phyloP scores from a whole-genome alignment of 2,888 invertebrate genomes.

The Tetranychus truncatus region DNA sequence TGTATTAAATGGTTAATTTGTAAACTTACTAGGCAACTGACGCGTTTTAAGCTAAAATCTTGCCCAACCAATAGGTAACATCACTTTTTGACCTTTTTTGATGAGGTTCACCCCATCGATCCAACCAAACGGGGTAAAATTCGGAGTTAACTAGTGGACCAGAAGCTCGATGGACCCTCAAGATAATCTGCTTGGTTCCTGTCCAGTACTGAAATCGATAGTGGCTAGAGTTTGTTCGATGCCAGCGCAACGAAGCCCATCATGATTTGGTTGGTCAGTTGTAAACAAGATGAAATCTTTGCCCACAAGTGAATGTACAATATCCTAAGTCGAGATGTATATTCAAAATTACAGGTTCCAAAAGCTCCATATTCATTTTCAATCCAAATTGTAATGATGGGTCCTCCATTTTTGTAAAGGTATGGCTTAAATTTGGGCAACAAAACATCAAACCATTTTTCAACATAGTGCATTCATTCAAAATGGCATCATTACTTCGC shows the following conservation, averaged over 20 bases:
- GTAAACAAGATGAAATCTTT: conserved; percentile 56
- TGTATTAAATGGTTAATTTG: conserved; percentile 3
- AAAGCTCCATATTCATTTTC: conserved; percentile 88
- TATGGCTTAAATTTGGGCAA: conserved; percentile 38
- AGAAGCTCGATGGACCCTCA: conserved; percentile 36
- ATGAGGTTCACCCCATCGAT: conserved; percentile 59
- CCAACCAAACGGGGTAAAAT: conserved; percentile 77
- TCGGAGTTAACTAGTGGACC: conserved; percentile 77
- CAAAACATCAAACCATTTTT: conserved; percentile 38
- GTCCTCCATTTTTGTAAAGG: conserved; percentile 54
- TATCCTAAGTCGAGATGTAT: conserved; percentile 50
- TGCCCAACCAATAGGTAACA: conserved; percentile 40
- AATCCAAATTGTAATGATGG: conserved; percentile 64
- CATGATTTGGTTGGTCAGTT: conserved; percentile 49
- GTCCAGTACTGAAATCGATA: conserved; percentile 33
- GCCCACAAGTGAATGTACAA: conserved; percentile 41
- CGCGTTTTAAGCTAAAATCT: conserved; percentile 38
- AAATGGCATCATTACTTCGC: conserved; percentile 32
- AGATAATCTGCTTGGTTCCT: conserved; percentile 25
- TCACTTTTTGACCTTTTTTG: conserved; percentile 37
- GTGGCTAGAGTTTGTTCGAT: conserved; percentile 53
- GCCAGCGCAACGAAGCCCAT: conserved; percentile 45
- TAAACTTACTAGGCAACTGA: conserved; percentile 31
- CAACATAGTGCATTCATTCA: conserved; percentile 37
- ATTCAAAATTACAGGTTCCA: conserved; percentile 47